Conservation (phyloP, 2,888 invertebrate genomes). For the Allygus modestus region DNA sequence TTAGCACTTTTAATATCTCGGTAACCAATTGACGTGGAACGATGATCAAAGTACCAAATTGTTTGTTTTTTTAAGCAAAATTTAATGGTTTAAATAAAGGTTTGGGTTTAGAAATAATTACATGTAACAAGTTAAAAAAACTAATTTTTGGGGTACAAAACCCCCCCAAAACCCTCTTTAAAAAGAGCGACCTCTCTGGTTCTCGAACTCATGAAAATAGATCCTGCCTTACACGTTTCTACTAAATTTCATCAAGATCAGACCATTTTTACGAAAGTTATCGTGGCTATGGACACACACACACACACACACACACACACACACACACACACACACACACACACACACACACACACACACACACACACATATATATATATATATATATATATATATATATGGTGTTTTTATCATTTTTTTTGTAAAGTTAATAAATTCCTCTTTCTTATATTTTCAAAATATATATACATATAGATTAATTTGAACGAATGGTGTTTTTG, state of each 20-base stretch:
- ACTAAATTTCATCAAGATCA: not conserved
- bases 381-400: not conserved
- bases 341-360: too few relatives aligned
- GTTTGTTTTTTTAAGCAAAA: not conserved
- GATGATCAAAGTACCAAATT: not conserved
- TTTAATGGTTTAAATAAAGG: not conserved
- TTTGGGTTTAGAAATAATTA: not conserved
- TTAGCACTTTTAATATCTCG: not conserved
- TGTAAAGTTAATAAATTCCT: too few relatives aligned
- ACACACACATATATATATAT: not conserved
- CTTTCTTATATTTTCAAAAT: too few relatives aligned
- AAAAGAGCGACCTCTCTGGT: not conserved
- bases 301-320: not conserved
- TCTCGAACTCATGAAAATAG: not conserved
- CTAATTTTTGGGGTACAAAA: not conserved
- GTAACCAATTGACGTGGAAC: not conserved
- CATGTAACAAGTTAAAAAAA: not conserved
- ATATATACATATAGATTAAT: not conserved
- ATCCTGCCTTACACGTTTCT: not conserved
- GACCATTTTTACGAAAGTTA: not conserved
- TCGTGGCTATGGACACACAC: not conserved
- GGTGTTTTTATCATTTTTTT: too few relatives aligned
- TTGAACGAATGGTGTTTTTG: not conserved
- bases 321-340: not conserved
- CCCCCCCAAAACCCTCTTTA: not conserved